Conservation (phyloP, 1,140 invertebrate species). For the Lycorma delicatula region DNA sequence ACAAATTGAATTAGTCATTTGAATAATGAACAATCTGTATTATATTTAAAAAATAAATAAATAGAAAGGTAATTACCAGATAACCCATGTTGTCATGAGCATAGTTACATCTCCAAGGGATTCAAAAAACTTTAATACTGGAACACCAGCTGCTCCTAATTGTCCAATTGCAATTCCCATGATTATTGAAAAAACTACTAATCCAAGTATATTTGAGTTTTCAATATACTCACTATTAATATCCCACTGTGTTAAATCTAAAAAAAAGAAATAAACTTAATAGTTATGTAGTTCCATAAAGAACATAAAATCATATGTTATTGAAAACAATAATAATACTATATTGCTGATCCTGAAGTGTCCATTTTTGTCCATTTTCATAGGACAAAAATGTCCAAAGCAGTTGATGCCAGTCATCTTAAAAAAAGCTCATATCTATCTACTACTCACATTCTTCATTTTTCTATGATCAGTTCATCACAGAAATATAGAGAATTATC, state of each 20-base stretch:
- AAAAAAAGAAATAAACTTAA: background rate
- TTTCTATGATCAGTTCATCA: no score
- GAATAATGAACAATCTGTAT: no score
- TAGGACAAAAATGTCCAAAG: background rate
- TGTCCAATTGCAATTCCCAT: constrained; percentile 56
- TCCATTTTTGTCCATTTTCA: background rate
- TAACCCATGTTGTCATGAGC: constrained; percentile 63
- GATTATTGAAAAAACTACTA: constrained; percentile 58
- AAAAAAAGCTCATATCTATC: background rate
- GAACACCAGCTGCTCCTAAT: constrained; percentile 51
- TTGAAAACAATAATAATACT: background rate
- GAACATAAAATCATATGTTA: background rate
- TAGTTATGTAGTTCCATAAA: background rate
- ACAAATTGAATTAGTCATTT: background rate
- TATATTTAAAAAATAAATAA: no score
- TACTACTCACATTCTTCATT: background rate
- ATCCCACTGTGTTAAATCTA: constrained; percentile 37
- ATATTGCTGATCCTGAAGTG: background rate
- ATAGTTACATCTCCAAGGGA: constrained; percentile 57
- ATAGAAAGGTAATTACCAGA: constrained; percentile 40
- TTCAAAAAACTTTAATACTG: constrained; percentile 53
- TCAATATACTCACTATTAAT: constrained; percentile 43
- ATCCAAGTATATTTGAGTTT: constrained; percentile 59
- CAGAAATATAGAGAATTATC: no score
- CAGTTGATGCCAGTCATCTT: background rate